These are phyloP conservation scores for Paramormyrops hopkinsi DNA, from an alignment of 2,797 vertebrate genomes.

Conservation along the genomic window DNA sequence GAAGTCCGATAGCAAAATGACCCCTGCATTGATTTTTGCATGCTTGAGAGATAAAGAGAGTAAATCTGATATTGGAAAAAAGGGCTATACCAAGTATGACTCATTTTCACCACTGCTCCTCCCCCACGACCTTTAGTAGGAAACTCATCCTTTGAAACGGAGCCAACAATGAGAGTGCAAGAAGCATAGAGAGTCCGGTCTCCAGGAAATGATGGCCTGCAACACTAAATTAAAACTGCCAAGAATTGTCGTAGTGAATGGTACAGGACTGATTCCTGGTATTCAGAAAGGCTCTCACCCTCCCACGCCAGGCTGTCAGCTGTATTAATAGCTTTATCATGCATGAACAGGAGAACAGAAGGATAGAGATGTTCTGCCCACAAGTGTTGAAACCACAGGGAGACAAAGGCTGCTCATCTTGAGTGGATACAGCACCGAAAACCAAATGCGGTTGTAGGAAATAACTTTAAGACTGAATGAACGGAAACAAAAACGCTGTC, in stretches of 20 bases:
- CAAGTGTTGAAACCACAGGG: not conserved
- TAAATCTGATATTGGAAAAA: constrained; percentile 1
- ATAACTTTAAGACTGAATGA: not conserved
- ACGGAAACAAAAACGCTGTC: not conserved
- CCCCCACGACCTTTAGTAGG: not conserved
- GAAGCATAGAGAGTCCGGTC: not conserved
- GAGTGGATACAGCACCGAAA: not conserved
- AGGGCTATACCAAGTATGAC: not conserved
- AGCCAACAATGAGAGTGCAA: not conserved
- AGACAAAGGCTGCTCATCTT: constrained; percentile 2
- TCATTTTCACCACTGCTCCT: not conserved
- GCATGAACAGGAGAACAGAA: constrained; percentile 3
- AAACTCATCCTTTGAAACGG: not conserved
- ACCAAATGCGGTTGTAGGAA: not conserved
- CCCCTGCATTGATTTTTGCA: not conserved
- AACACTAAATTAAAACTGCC: constrained; percentile 4
- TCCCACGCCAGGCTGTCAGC: constrained; percentile 15
- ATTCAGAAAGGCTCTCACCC: not conserved
- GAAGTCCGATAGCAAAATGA: not conserved
- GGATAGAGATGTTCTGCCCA: constrained; percentile 7
- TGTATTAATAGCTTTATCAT: constrained; percentile 9
- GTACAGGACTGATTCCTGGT: not conserved
- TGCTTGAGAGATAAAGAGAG: not conserved
- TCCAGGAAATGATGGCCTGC: not conserved
- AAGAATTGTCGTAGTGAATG: not conserved